Evolutionary conservation across 2,113 vertebrate species (phyloP), one percentile per base, ranked within the genome.

Genomic region (Clarias batrachus): DNA sequence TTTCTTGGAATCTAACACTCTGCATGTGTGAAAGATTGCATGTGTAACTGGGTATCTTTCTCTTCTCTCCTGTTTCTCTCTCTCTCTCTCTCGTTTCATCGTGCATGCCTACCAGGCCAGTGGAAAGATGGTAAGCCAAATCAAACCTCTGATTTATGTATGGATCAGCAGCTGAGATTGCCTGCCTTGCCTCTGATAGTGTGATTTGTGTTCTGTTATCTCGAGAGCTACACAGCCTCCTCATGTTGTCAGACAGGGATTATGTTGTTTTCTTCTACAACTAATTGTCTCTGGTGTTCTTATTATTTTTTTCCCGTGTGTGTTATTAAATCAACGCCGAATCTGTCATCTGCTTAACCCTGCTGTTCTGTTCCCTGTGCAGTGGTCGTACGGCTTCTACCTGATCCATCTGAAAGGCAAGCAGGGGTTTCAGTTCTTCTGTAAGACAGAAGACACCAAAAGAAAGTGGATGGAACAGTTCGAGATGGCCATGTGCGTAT

Each of bases 381-480:
- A 99, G 98, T 99, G 98, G 98, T 99, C 98, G 0, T 99, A 99
- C 0, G 97, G 98, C 52, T 99, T 99, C 95, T 99, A 98, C 93
- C 94, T 99, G 81, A 98, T 96, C 70, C 98, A 99, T 91, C 95
- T 99, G 0, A 97, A 99, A 93, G 98, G 98, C 0, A 99, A 99
- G 83, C 98, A 99, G 89, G 98, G 98, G 86, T 99, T 98, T 93
- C 98, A 99, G 96, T 96, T 99, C 90, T 99, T 99, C 93, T 99
- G 98, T 93, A 99, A 99, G 94, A 99, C 98, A 0, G 98, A 99
- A 85, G 98, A 99, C 71, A 99, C 97, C 92, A 99, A 99, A 94
- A 94, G 98, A 93, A 98, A 97, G 85, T 99, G 98, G 98, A 98
- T 98, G 97, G 98, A 99, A 91, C 98, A 99, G 94, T 98, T 99